These are phyloP conservation scores for Deroplatys truncata DNA, from an alignment of 2,888 invertebrate genomes.

Conservation along the genomic window DNA sequence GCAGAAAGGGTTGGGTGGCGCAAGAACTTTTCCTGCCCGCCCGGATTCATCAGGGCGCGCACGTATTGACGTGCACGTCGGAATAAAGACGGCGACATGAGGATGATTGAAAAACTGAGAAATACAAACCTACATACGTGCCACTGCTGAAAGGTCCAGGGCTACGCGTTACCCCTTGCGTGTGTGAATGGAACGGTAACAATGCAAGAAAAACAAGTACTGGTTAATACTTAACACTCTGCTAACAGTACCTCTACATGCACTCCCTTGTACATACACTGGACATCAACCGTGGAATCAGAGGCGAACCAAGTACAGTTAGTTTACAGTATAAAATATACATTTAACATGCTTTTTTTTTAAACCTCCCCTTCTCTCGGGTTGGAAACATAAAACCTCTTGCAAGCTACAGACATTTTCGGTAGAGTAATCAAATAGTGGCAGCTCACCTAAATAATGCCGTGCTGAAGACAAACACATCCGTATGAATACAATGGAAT, in stretches of 20 bases:
- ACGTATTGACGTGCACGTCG: background rate
- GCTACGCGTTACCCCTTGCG: background rate
- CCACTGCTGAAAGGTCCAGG: background rate
- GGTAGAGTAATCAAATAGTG: constrained; percentile 12
- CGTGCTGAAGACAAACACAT: constrained; percentile 13
- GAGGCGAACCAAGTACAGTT: constrained; percentile 2
- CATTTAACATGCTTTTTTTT: constrained; percentile 11
- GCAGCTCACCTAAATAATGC: constrained; percentile 8
- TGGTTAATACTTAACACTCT: constrained; percentile 11
- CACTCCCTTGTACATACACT: background rate
- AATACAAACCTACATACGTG: background rate
- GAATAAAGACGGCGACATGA: background rate
- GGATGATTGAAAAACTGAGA: background rate
- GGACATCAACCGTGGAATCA: constrained; percentile 4
- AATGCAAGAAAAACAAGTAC: constrained; percentile 13
- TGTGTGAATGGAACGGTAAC: background rate
- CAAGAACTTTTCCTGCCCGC: constrained; percentile 6
- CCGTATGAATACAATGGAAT: constrained; percentile 11
- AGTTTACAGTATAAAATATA: constrained; percentile 11
- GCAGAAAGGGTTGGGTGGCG: background rate
- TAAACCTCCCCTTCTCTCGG: background rate
- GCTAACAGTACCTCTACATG: background rate
- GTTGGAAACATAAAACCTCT: background rate
- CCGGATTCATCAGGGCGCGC: background rate
- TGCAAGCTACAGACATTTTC: constrained; percentile 12